Evolutionary conservation across 2,113 vertebrate species (phyloP).

Genomic region (Macquaria ambigua): DNA sequence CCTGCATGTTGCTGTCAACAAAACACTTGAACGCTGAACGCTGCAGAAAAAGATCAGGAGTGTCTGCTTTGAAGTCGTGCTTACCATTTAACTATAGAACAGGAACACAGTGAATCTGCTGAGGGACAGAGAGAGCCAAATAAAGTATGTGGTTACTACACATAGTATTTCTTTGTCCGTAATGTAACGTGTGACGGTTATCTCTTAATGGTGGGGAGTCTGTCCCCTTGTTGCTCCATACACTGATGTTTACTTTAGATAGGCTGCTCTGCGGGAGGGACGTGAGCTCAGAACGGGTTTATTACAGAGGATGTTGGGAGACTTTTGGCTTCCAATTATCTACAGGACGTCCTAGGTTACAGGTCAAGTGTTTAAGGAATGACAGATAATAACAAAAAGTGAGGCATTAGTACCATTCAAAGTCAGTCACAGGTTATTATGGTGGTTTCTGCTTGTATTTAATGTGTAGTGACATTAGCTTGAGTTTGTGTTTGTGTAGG

Average conservation of each 20-base stretch:
- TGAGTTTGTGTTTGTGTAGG: too few species aligned
- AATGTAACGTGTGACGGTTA: constrained; percentile 16
- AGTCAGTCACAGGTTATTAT: background rate
- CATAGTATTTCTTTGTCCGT: constrained; percentile 33
- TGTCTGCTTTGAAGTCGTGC: background rate
- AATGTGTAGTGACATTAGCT: background rate
- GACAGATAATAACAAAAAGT: constrained; percentile 6
- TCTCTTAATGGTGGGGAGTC: constrained; percentile 35
- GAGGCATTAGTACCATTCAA: background rate
- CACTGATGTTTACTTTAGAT: constrained; percentile 74
- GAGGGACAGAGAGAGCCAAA: background rate
- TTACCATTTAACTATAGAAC: constrained; percentile 28
- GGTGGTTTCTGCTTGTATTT: background rate
- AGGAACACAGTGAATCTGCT: background rate
- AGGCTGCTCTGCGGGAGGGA: constrained; percentile 28
- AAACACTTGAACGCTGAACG: background rate
- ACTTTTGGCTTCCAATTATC: constrained; percentile 46
- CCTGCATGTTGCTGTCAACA: background rate
- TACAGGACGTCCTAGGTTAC: constrained; percentile 47
- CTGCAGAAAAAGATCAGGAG: background rate
- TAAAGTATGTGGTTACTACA: background rate
- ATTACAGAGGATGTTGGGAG: constrained; percentile 53
- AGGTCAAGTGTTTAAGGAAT: constrained; percentile 43
- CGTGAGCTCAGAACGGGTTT: constrained; percentile 47
- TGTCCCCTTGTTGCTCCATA: constrained; percentile 23